Conservation (phyloP, 2,797 vertebrate species). For the Naso thynnoides region DNA sequence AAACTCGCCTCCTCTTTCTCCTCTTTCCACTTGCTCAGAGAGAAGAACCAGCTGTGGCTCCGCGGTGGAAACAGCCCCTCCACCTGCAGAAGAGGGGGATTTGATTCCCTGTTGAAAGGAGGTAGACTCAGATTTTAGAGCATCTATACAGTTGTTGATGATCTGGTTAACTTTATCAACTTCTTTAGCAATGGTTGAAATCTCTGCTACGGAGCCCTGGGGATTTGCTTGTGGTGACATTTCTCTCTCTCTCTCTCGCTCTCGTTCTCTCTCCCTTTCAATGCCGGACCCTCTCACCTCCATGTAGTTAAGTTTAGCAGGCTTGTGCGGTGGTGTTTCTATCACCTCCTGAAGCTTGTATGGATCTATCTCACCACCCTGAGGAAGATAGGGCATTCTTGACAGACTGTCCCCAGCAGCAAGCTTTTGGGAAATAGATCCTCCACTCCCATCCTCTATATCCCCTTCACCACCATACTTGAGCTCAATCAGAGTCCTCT, state of each 20-base stretch:
- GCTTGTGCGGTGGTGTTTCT: slow-evolving; percentile 89
- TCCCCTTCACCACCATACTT: slow-evolving; percentile 87
- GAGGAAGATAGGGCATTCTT: slow-evolving; percentile 93
- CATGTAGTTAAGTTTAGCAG: slow-evolving; percentile 94
- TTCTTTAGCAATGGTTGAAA: slow-evolving; percentile 98
- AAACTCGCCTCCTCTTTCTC: slow-evolving; percentile 80
- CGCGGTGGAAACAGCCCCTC: slow-evolving; percentile 88
- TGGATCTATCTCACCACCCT: slow-evolving; percentile 88
- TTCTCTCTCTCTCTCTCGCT: slow-evolving; percentile 88
- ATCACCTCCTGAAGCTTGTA: slow-evolving; percentile 93
- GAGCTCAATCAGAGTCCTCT: slow-evolving; percentile 95
- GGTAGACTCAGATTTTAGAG: slow-evolving; percentile 96
- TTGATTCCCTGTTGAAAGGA: slow-evolving; percentile 90
- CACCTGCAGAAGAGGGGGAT: slow-evolving; percentile 76
- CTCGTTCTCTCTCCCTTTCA: slow-evolving; percentile 77
- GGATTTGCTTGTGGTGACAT: slow-evolving; percentile 86
- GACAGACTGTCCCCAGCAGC: slow-evolving; percentile 86
- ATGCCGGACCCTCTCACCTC: slow-evolving; percentile 93
- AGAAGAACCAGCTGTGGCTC: slow-evolving; percentile 95
- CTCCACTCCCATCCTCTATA: slow-evolving; percentile 73
- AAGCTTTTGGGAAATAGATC: slow-evolving; percentile 90
- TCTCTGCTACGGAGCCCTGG: slow-evolving; percentile 94
- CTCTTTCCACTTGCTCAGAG: slow-evolving; percentile 90
- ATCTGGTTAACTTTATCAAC: slow-evolving; percentile 99
- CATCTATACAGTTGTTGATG: slow-evolving; percentile 99